These are phyloP conservation scores for Acleris cristana DNA, from an alignment of 2,888 invertebrate genomes.

Conservation along the genomic window DNA sequence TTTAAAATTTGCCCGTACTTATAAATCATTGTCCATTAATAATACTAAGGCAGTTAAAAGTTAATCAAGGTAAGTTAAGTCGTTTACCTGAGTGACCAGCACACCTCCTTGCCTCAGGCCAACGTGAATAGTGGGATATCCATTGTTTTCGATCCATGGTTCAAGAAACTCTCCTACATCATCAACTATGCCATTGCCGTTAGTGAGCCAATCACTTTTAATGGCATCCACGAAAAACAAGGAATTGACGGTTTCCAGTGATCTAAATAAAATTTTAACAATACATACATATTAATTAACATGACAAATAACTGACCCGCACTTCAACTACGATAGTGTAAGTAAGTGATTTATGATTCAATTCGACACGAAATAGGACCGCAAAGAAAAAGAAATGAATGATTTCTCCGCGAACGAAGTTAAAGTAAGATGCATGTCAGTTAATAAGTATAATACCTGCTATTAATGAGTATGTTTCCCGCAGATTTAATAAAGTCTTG, in stretches of 20 bases:
- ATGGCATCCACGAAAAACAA: constrained; percentile 61
- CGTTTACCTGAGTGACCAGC: constrained; percentile 61
- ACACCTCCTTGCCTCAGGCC: constrained; percentile 56
- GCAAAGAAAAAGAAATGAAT: too few relatives aligned
- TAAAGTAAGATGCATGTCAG: too few relatives aligned
- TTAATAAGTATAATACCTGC: constrained; percentile 48
- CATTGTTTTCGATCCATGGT: constrained; percentile 58
- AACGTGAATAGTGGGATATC: constrained; percentile 65
- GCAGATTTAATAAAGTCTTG: constrained; percentile 60
- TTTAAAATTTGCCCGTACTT: too few relatives aligned
- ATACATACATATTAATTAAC: background rate
- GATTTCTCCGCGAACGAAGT: too few relatives aligned
- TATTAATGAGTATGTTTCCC: constrained; percentile 54
- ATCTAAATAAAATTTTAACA: constrained; percentile 44
- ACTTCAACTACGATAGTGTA: too few relatives aligned
- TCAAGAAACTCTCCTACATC: constrained; percentile 55
- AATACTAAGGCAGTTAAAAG: too few relatives aligned
- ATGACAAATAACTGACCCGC: too few relatives aligned
- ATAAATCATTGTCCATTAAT: too few relatives aligned
- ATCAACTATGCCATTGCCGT: constrained; percentile 45
- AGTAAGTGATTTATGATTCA: too few relatives aligned
- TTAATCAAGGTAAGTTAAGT: background rate
- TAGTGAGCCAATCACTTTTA: constrained; percentile 49
- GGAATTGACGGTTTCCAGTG: constrained; percentile 54
- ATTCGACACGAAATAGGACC: too few relatives aligned